Percentiles rank a stretch among this genome's conserved stretches.
Evolutionary conservation across 2,113 vertebrate genomes (phyloP).

Genomic region (Piaya cayana): DNA sequence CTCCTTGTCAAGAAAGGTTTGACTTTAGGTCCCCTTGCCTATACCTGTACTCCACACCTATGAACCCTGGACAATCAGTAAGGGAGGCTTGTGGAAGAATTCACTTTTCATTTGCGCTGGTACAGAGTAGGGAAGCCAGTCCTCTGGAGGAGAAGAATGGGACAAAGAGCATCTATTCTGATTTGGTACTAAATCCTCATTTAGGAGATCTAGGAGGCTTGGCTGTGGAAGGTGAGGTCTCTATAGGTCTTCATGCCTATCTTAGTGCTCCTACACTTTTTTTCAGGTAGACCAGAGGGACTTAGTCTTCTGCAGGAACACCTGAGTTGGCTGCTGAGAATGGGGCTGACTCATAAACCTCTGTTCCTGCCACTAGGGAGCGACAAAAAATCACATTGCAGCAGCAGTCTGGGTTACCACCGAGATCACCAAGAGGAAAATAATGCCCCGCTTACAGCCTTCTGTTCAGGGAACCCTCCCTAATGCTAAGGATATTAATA

Average conservation of each 20-base stretch:
- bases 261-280: not conserved
- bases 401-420: not conserved
- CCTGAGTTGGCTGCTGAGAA: not conserved
- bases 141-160: not conserved
- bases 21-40: not conserved
- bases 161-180: not conserved
- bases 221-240: not conserved
- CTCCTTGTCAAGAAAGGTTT: not conserved
- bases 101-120: not conserved
- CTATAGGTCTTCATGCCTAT: not conserved
- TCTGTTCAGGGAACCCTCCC: not conserved
- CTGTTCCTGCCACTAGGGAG: slow-evolving; percentile 56
- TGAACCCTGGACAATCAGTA: not conserved
- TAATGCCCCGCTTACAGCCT: not conserved
- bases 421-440: not conserved
- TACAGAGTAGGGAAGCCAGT: not conserved
- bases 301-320: not conserved
- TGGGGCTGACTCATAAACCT: not conserved
- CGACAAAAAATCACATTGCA: slow-evolving; percentile 65
- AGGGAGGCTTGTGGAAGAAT: not conserved
- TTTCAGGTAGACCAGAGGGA: not conserved
- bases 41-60: not conserved
- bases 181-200: not conserved
- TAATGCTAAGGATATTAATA: not conserved
- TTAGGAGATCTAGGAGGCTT: not conserved